Evolutionary conservation across 2,888 invertebrate species (phyloP), one percentile per base, ranked within the genome.

Genomic region (Lucinisca nassula): DNA sequence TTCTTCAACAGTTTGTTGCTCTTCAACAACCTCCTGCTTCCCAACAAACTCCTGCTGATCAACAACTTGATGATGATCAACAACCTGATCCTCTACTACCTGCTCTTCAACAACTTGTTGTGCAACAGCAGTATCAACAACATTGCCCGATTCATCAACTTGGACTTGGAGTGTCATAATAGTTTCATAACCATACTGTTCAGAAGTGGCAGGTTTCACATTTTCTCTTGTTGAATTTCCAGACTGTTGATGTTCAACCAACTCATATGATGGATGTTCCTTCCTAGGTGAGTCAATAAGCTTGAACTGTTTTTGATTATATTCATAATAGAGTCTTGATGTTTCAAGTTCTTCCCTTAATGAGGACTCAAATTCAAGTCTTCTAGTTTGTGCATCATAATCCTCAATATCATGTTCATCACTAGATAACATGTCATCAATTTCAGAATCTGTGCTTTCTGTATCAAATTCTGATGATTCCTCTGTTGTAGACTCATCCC

Each of bases 351-450:
- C 90, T 73, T 90, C 87, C 49, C 90, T 75, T 21, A 90, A 77
- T 30, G 90, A 87, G 82, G 85, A 86, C 74, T 90, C 90, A 78
- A 90, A 90, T 35, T 87, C 79, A 10, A 67, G 67, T 35, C 67
- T 27, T 17, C 35, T 67, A 8, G 67, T 67, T 21, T 67, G 67
- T 35, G 51, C 73, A 30, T 70, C 73, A 14, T 58, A 38, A 14
- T 76, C 76, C 27, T 83, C 79, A 30, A 38, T 45, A 10, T 87
- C 75, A 17, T 87, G 84, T 35, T 89, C 89, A 73, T 89, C 89
- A 82, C 85, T 88, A 30, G 90, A 90, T 30, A 90, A 49, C 90
- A 90, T 90, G 27, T 90, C 90, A 55, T 90, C 90, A 45, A 90
- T 87, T 74, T 90, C 90, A 45, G 84, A 88, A 72, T 90, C 90